phyloP scores from a whole-genome alignment of 2,113 vertebrate genomes.

The Sturnira hondurensis region DNA sequence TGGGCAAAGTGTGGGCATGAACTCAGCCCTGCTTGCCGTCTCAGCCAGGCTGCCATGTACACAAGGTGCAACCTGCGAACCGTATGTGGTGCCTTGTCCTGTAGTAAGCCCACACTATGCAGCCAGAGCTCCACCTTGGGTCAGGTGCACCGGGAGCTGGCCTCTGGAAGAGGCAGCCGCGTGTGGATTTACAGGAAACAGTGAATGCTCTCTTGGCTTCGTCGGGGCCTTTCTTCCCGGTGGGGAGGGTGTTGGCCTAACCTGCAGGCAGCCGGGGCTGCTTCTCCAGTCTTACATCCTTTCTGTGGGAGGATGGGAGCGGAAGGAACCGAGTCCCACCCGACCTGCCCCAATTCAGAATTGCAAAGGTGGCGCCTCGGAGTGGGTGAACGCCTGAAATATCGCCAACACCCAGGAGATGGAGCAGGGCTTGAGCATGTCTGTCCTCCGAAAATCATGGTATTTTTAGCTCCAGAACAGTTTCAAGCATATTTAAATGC shows the following conservation, averaged over 20 bases:
- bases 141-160: not conserved
- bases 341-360: accelerated
- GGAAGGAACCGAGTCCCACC: not conserved
- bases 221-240: no score
- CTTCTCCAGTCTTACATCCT: not conserved
- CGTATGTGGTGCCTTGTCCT: accelerated
- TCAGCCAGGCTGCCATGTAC: not conserved
- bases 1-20: not conserved
- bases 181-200: not conserved
- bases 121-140: not conserved
- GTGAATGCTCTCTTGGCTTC: not conserved
- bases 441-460: slow-evolving; percentile 18
- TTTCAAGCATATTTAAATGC: slow-evolving; percentile 61
- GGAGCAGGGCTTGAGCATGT: not conserved
- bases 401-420: not conserved
- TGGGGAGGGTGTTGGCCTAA: not conserved
- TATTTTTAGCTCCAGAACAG: slow-evolving; percentile 62
- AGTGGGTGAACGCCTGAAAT: not conserved
- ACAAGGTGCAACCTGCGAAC: not conserved
- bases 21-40: not conserved
- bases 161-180: not conserved
- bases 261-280: not conserved
- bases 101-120: not conserved
- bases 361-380: not conserved
- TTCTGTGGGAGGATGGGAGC: not conserved